A percentile compares a stretch with the other conserved stretches of the same genome.
Evolutionary conservation across 2,113 vertebrate genomes (phyloP).

Genomic region (Bubo scandiacus): DNA sequence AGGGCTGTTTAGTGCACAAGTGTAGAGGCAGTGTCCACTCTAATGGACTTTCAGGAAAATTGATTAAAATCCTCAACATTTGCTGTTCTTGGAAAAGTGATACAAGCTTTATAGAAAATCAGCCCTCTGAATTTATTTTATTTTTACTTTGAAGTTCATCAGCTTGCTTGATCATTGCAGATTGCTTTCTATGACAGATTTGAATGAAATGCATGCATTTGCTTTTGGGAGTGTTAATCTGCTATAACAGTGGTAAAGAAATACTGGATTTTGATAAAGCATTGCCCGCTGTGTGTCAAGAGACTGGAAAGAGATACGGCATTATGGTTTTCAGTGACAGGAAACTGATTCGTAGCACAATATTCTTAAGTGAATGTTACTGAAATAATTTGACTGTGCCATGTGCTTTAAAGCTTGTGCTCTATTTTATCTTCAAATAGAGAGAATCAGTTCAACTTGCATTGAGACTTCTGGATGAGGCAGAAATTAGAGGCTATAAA

Average conservation of each 20-base stretch:
- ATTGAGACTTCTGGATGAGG: constrained; percentile 89
- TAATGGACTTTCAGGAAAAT: neutral
- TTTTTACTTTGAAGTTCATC: neutral
- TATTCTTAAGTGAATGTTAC: neutral
- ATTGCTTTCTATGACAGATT: neutral
- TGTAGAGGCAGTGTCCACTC: neutral
- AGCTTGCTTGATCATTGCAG: neutral
- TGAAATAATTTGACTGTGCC: neutral
- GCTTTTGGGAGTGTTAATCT: neutral
- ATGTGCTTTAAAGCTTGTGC: neutral
- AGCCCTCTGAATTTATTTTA: neutral
- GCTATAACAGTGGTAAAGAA: neutral
- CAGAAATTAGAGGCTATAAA: constrained; percentile 90
- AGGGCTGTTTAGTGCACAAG: neutral
- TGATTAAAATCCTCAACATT: neutral
- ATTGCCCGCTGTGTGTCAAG: neutral
- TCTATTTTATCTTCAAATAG: constrained; percentile 71
- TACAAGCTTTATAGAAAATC: neutral
- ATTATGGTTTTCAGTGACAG: neutral
- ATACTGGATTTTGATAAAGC: neutral
- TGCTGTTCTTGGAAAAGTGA: neutral
- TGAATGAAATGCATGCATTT: neutral
- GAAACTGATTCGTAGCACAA: neutral
- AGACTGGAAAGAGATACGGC: neutral
- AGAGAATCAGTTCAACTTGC: constrained; percentile 92